Percentiles rank a stretch among this genome's conserved stretches.
phyloP scores from a whole-genome alignment of 1,140 invertebrate species.

The Magallana ariakensis region DNA sequence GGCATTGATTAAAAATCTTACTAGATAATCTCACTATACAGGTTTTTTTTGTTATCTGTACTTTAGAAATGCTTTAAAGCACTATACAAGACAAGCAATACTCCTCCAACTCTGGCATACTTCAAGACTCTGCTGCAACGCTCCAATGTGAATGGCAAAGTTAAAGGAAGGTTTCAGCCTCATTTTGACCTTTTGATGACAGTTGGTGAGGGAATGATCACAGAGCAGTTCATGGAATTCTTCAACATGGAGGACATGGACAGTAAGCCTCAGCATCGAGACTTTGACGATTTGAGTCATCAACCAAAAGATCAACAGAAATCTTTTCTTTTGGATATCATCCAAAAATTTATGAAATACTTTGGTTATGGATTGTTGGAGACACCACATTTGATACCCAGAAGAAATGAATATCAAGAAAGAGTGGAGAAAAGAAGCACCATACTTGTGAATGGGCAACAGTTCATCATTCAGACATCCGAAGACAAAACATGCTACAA shows the following conservation, averaged over 20 bases:
- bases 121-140: constrained; percentile 35
- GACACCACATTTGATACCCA: neutral
- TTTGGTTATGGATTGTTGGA: neutral
- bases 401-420: neutral
- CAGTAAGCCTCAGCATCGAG: neutral
- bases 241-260: neutral
- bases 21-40: too few relatives aligned
- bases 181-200: constrained; percentile 25
- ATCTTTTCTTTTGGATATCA: neutral
- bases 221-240: constrained; percentile 39
- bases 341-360: neutral
- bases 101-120: neutral
- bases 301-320: constrained; percentile 5
- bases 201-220: constrained; percentile 3
- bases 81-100: neutral
- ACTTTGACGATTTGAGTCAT: neutral
- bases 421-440: too few relatives aligned
- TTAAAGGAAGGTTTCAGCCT: constrained; percentile 33
- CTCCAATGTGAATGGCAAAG: constrained; percentile 40
- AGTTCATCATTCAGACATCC: too few relatives aligned
- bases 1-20: too few relatives aligned
- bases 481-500: neutral
- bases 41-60: neutral
- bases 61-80: constrained; percentile 44
- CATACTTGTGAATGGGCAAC: too few relatives aligned